Evolutionary conservation across 2,888 invertebrate genomes (phyloP).

Genomic region (Diadegma fenestrale): DNA sequence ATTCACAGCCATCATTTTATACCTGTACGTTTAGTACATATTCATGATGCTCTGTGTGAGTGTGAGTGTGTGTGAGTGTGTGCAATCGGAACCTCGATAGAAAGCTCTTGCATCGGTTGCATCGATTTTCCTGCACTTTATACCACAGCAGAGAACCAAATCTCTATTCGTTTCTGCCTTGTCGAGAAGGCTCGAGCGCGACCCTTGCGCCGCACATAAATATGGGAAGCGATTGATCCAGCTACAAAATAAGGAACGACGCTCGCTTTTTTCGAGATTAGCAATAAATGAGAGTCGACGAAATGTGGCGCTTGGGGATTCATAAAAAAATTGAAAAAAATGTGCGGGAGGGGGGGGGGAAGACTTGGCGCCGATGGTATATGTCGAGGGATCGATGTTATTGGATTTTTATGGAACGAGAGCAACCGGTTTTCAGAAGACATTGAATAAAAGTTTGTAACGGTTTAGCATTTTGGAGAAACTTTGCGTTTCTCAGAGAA

Average conservation of each 20-base stretch:
- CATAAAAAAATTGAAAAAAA: background rate
- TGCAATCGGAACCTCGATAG: constrained; percentile 17
- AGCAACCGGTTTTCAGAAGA: background rate
- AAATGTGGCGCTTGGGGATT: background rate
- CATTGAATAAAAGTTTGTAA: background rate
- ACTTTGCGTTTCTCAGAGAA: too few relatives aligned
- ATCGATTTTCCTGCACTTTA: constrained; percentile 12
- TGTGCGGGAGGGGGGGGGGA: too few relatives aligned
- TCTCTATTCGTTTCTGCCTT: background rate
- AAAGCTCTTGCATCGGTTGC: constrained; percentile 49
- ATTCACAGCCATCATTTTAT: constrained; percentile 7
- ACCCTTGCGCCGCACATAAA: background rate
- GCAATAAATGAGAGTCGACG: background rate
- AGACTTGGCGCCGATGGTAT: too few relatives aligned
- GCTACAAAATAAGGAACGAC: background rate
- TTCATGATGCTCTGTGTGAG: background rate
- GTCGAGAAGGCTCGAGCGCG: constrained; percentile 2
- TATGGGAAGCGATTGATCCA: constrained; percentile 3
- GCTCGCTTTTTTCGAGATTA: background rate
- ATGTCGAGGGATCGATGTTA: background rate
- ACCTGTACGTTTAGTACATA: background rate
- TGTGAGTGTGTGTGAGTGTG: background rate
- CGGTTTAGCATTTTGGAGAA: background rate
- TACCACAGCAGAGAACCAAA: constrained; percentile 15
- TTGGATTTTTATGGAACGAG: background rate